A percentile compares a stretch with the other conserved stretches of the same genome.
Conservation (phyloP, 2,797 vertebrate species). For the Nyctibius grandis region DNA sequence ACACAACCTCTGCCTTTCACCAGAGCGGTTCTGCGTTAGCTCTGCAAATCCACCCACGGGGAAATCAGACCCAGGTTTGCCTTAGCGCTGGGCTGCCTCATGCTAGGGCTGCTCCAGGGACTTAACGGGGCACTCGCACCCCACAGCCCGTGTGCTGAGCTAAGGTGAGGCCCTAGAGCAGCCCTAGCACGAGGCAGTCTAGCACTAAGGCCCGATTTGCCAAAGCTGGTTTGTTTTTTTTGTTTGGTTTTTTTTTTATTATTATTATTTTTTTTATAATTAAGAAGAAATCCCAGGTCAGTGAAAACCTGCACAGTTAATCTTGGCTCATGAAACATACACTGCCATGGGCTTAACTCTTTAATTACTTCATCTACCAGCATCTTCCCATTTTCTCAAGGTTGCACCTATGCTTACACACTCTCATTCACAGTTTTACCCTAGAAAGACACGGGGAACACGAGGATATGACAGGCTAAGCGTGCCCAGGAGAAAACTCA, state of each 20-base stretch:
- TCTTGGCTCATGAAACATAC: background rate
- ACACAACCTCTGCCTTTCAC: background rate
- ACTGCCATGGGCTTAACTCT: background rate
- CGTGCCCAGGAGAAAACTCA: background rate
- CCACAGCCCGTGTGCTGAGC: fast-evolving
- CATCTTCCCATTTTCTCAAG: background rate
- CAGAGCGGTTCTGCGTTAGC: background rate
- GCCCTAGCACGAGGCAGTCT: no score
- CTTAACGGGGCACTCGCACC: fast-evolving
- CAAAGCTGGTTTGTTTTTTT: background rate
- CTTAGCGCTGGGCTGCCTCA: fast-evolving
- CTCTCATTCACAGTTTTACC: background rate
- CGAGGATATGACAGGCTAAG: no score
- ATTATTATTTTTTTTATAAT: background rate
- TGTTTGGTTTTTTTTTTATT: no score
- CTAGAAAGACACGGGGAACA: background rate
- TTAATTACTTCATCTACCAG: background rate
- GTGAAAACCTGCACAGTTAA: background rate
- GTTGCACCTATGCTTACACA: background rate
- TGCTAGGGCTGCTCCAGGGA: no score
- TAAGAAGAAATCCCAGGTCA: background rate
- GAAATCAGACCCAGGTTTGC: background rate
- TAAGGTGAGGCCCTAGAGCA: no score
- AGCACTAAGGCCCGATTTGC: no score
- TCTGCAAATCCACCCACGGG: fast-evolving